A percentile compares a stretch with the other conserved stretches of the same genome.
phyloP scores from a whole-genome alignment of 2,888 invertebrate species.

The Tethea ocularis region DNA sequence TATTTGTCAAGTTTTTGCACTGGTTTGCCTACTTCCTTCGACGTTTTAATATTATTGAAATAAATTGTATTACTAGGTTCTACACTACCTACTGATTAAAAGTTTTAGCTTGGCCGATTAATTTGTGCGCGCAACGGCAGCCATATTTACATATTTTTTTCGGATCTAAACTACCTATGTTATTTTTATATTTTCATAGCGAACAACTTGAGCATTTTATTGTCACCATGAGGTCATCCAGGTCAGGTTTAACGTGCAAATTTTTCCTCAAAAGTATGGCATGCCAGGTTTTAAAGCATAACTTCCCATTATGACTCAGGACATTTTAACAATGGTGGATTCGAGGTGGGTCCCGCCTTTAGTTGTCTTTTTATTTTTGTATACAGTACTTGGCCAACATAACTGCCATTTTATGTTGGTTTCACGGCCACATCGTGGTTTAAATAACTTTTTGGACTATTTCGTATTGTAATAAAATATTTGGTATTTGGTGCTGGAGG shows the following conservation, averaged over 20 bases:
- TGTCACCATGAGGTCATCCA: conserved; percentile 10
- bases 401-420: not conserved
- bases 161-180: not conserved
- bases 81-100: too few relatives aligned
- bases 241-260: conserved; percentile 7
- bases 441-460: not conserved
- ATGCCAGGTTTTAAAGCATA: conserved; percentile 20
- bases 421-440: not conserved
- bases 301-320: conserved; percentile 26
- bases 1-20: not conserved
- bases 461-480: too few relatives aligned
- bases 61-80: not conserved
- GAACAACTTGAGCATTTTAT: not conserved
- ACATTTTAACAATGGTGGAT: conserved; percentile 30
- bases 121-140: not conserved
- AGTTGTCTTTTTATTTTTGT: conserved; percentile 24
- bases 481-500: too few relatives aligned
- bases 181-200: not conserved
- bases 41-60: not conserved
- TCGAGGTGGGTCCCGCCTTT: conserved; percentile 13
- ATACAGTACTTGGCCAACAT: conserved; percentile 7
- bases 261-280: conserved; percentile 24
- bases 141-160: not conserved
- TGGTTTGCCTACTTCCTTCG: too few relatives aligned
- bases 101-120: not conserved